Evolutionary conservation across 2,888 invertebrate genomes (phyloP).

Genomic region (Uropetala carovei): DNA sequence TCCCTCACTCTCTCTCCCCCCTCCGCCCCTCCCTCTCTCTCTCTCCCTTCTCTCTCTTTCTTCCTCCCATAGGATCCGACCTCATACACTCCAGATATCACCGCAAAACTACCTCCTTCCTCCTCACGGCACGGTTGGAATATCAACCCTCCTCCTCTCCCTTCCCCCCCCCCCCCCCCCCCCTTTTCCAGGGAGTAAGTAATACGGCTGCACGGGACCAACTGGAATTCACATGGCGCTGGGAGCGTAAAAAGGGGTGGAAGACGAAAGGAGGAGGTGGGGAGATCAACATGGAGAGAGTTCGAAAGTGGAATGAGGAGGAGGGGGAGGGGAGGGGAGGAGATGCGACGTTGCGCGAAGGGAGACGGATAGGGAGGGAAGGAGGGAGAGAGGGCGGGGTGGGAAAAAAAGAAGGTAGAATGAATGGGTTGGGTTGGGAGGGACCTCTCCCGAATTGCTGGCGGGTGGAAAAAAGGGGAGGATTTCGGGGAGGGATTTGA

Average conservation of each 20-base stretch:
- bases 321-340: too few species aligned
- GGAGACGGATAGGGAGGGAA: background rate
- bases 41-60: background rate
- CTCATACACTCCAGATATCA: background rate
- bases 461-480: background rate
- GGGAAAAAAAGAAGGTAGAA: background rate
- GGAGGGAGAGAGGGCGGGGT: background rate
- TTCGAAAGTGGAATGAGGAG: too few species aligned
- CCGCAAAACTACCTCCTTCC: background rate
- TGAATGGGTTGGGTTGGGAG: background rate
- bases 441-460: background rate
- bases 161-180: too few species aligned
- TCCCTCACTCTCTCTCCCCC: background rate
- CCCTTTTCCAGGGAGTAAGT: background rate
- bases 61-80: background rate
- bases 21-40: background rate
- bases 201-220: slow-evolving; percentile 14
- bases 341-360: too few species aligned
- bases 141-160: too few species aligned
- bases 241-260: too few species aligned
- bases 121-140: background rate
- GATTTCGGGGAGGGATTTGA: background rate
- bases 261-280: too few species aligned
- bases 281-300: too few species aligned
- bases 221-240: background rate